phyloP scores from a whole-genome alignment of 1,140 invertebrate species.

The Hormaphis cornu region DNA sequence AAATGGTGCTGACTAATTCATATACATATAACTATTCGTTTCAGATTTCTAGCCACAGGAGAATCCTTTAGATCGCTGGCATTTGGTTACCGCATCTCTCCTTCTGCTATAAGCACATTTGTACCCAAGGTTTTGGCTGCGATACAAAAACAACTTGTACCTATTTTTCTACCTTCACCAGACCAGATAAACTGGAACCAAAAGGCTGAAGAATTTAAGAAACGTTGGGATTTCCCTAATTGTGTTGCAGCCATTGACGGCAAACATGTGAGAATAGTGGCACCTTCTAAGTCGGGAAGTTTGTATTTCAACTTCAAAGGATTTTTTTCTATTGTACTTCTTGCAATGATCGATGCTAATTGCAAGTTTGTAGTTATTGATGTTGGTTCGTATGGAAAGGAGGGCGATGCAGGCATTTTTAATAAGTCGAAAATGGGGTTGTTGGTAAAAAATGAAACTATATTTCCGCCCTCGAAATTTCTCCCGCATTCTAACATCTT shows the following conservation, averaged over 20 bases:
- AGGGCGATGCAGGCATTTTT: constrained; percentile 42
- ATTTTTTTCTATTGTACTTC: constrained; percentile 35
- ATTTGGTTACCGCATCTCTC: constrained; percentile 31
- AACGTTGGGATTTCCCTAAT: constrained; percentile 39
- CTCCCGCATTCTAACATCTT: constrained; percentile 33
- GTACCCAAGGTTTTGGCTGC: constrained; percentile 25
- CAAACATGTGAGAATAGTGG: constrained; percentile 41
- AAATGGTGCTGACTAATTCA: constrained; percentile 3
- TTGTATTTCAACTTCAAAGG: constrained; percentile 36
- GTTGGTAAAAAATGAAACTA: constrained; percentile 34
- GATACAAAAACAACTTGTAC: not conserved
- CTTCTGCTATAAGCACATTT: constrained; percentile 26
- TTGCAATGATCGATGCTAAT: constrained; percentile 36
- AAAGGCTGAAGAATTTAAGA: constrained; percentile 39
- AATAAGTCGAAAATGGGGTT: constrained; percentile 37
- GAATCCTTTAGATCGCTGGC: constrained; percentile 32
- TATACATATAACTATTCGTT: constrained; percentile 11
- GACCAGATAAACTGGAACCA: constrained; percentile 37
- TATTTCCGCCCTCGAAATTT: not conserved
- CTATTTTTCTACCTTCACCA: constrained; percentile 17
- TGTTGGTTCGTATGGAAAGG: constrained; percentile 36
- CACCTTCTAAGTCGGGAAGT: constrained; percentile 39
- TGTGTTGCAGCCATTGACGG: constrained; percentile 42
- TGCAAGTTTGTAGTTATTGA: constrained; percentile 36
- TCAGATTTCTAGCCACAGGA: constrained; percentile 34